A percentile compares a stretch with the other conserved stretches of the same genome.
These are phyloP conservation scores for Malurus leucopterus DNA, from an alignment of 2,797 vertebrate species.

Conservation along the genomic window DNA sequence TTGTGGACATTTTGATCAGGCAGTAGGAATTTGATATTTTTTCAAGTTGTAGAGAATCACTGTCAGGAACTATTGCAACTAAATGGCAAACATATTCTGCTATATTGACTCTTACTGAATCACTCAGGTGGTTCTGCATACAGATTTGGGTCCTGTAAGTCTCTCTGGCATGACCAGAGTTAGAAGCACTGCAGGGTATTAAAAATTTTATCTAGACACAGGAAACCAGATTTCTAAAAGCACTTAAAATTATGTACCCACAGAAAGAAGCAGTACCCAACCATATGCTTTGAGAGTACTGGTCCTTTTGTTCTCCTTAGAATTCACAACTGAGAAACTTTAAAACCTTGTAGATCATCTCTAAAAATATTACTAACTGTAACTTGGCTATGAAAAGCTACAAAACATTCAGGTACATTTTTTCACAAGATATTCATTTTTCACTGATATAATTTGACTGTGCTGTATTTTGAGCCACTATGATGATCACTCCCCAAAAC, in stretches of 20 bases:
- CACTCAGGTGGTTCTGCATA: neutral
- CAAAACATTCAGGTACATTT: neutral
- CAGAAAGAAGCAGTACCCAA: neutral
- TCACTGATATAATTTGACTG: neutral
- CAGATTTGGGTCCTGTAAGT: neutral
- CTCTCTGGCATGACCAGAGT: neutral
- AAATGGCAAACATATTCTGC: neutral
- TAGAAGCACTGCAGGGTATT: neutral
- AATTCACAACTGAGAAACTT: neutral
- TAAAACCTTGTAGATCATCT: neutral
- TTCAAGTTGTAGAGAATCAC: neutral
- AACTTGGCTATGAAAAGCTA: neutral
- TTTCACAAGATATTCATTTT: neutral
- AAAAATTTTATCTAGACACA: neutral
- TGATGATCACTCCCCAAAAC: neutral
- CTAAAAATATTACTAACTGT: neutral
- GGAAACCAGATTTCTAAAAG: neutral
- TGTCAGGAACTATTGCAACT: neutral
- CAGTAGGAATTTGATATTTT: neutral
- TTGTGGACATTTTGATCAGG: neutral
- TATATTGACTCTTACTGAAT: neutral
- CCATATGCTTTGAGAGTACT: neutral
- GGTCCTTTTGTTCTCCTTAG: neutral
- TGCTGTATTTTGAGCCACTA: neutral
- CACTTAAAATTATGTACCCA: neutral